Evolutionary conservation across 2,888 invertebrate genomes (phyloP).

Genomic region (Pristionchus mayeri): DNA sequence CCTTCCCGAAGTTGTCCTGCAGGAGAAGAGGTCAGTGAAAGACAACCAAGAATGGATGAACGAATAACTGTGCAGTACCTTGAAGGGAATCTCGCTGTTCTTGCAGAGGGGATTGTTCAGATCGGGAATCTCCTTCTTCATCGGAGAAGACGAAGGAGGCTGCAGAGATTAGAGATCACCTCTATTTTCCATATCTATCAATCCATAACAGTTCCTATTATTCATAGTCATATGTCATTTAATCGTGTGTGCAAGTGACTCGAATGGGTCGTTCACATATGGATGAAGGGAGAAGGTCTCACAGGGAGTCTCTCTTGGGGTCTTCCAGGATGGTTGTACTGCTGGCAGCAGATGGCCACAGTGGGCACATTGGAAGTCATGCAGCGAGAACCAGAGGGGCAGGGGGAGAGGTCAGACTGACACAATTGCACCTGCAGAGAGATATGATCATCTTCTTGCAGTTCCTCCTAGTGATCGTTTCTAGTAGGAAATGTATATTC

Average conservation of each 20-base stretch:
- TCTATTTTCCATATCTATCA: too few relatives aligned
- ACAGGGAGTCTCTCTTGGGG: too few relatives aligned
- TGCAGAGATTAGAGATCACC: neutral
- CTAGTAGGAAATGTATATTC: neutral
- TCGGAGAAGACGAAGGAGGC: conserved; percentile 10
- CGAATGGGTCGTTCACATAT: neutral
- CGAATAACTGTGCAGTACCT: neutral
- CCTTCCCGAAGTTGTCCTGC: conserved; percentile 54
- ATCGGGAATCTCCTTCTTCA: conserved; percentile 32
- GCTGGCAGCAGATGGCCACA: conserved; percentile 65
- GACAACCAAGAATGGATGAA: too few relatives aligned
- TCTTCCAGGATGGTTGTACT: conserved; percentile 53
- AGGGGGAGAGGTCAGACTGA: conserved; percentile 59
- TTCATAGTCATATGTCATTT: too few relatives aligned
- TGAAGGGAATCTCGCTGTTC: conserved; percentile 48
- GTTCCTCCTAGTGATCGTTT: neutral
- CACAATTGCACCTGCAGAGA: conserved; percentile 64
- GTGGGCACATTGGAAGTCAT: conserved; percentile 64
- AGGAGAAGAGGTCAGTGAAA: neutral
- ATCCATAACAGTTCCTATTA: neutral
- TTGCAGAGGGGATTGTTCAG: conserved; percentile 48
- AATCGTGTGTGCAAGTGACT: neutral
- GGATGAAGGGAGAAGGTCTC: too few relatives aligned
- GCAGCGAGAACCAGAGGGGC: conserved; percentile 65
- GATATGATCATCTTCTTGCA: neutral